phyloP scores from a whole-genome alignment of 2,888 invertebrate species.

The Opisthograptis luteolata region DNA sequence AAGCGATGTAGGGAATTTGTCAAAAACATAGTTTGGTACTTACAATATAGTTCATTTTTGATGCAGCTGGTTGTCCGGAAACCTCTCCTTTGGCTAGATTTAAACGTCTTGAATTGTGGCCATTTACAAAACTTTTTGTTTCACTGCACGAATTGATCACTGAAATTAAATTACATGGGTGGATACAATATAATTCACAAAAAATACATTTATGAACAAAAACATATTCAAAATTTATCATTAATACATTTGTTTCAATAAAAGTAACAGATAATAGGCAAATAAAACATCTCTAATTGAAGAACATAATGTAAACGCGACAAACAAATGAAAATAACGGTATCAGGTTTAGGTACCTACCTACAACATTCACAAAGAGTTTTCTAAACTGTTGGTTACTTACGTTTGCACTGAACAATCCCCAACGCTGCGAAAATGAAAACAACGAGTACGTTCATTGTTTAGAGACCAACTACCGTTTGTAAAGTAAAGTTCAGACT shows the following conservation, averaged over 20 bases:
- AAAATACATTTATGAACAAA: too few species aligned
- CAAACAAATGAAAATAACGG: constrained; percentile 4
- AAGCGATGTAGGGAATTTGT: too few species aligned
- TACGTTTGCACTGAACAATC: constrained; percentile 33
- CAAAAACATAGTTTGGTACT: constrained; percentile 3
- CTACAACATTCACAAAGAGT: not conserved
- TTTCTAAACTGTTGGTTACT: constrained; percentile 7
- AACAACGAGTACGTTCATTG: constrained; percentile 55
- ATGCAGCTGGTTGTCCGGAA: constrained; percentile 48
- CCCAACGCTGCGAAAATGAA: constrained; percentile 48
- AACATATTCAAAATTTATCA: not conserved
- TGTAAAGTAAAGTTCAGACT: constrained; percentile 26
- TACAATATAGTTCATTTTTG: constrained; percentile 55
- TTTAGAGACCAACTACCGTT: constrained; percentile 34
- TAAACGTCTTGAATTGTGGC: constrained; percentile 50
- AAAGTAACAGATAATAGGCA: not conserved
- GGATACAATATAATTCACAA: not conserved
- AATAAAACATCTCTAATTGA: not conserved
- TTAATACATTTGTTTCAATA: not conserved
- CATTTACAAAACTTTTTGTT: constrained; percentile 48
- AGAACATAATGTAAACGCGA: not conserved
- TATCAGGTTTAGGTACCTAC: not conserved
- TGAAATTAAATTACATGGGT: constrained; percentile 41
- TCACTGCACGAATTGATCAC: constrained; percentile 45
- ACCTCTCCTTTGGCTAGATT: constrained; percentile 46